Conservation (phyloP, 2,888 invertebrate species). For the Drosophila parthenogenetica region DNA sequence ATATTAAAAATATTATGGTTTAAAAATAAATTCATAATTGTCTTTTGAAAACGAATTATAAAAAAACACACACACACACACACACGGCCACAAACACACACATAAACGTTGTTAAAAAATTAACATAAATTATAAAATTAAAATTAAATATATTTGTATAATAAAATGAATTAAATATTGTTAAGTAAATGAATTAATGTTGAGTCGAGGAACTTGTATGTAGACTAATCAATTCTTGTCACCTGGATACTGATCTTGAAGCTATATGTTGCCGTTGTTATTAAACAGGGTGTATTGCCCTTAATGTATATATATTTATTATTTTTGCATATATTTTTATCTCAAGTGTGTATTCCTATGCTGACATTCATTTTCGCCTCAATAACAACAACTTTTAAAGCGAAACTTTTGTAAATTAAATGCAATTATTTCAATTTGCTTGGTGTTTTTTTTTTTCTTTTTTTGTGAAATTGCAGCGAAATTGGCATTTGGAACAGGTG, state of each 20-base stretch:
- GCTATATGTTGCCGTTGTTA: conserved; percentile 12
- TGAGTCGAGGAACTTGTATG: conserved; percentile 83
- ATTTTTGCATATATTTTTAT: neutral
- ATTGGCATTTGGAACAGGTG: neutral
- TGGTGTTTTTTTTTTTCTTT: neutral
- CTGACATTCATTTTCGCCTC: neutral
- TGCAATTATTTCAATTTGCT: no score
- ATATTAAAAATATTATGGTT: conserved; percentile 5
- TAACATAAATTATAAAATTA: neutral
- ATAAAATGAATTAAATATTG: conserved; percentile 8
- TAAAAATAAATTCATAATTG: conserved; percentile 32
- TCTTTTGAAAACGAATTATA: conserved; percentile 31
- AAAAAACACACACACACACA: conserved; percentile 1
- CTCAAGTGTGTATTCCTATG: conserved; percentile 8
- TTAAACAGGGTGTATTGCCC: conserved; percentile 12
- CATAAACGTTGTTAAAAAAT: neutral
- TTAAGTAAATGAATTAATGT: conserved; percentile 39
- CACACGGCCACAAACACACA: neutral
- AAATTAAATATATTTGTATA: neutral
- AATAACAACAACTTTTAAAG: neutral
- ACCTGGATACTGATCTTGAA: conserved; percentile 19
- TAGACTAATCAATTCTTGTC: conserved; percentile 75
- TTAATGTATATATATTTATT: neutral
- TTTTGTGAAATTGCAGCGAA: neutral
- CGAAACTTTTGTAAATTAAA: no score